Base-by-base conservation (phyloP, 2,888 invertebrate species). In the Podabrus alpinus region DNA sequence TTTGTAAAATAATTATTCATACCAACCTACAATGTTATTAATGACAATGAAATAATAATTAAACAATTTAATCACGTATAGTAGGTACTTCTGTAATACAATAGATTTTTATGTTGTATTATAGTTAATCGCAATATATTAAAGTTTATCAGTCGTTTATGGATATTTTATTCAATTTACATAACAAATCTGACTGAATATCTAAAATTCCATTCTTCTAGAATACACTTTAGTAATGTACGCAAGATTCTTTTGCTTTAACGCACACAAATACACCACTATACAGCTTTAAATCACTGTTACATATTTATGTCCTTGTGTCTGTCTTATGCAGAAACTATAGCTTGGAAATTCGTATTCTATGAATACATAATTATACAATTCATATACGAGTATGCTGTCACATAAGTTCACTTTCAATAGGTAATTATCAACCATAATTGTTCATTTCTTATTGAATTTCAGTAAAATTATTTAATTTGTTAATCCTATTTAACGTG, bases 351-450 rank as follows among this genome's bases (percentile, higher is more conserved):
- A 83, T 81, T 76, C 82, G 81, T 79, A 81, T 82, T 83, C 82
- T 80, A 78, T 80, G 83, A 83, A 84, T 83, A 82, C 84, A 84
- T 84, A 84, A 84, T 84, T 84, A 82, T 81, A 82, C 84, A 83
- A 84, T 84, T 84, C 84, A 83, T 81, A 61, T 64, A 80, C n/a
- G n/a, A n/a, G n/a, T 79, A 79, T 79, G 81, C 81, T 83, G 84
- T 82, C 84, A 81, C 83, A 83, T 84, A 83, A 83, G 81, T 84
- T 81, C 80, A 80, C 79, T 80, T 77, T 84, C 84, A 85, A 85
- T 85, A 78, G 84, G 84, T 83, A 83, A 84, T 84, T 84, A 82
- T 64, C 62, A 64, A 64, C 80, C 79, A 68, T 25, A 71, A 73
- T 76, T 70, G 67, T 70, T 72, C 72, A 70, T 70, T 68, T 61